Base-by-base conservation (phyloP, 37 sponge, comb jelly and placozoan species). In the Mnemiopsis leidyi region DNA sequence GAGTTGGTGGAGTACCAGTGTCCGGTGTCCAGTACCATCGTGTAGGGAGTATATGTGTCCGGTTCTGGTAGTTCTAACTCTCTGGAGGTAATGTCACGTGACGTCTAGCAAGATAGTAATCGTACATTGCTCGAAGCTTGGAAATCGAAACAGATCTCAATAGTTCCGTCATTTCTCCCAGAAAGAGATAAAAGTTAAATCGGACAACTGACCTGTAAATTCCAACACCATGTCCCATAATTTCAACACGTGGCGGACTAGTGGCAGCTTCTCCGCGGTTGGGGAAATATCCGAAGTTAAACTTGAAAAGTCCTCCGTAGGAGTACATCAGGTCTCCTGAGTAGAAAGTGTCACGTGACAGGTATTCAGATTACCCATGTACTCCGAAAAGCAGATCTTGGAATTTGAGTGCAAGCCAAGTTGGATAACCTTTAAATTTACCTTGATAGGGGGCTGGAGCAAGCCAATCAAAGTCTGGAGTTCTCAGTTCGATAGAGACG, bases 241-340 rank as follows among this genome's bases (percentile, higher is more conserved):
- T 13, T 5, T 48, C 61, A 5, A 48, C 61, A 18, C 61, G 5
- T 18, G 61, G 61, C 5, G 61, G 9, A 18, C 61, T 48, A 13
- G 61, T 48, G 13, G 61, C 61, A 18, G 61, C 61, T 13, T 13
- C 61, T 48, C 61, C 13, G 9, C 61, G 61, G 61, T 48, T 48
- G 36, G 79, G 79, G 79, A 77, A 77, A 32, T 31, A 77, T 77
- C 79, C 79, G 36, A 77, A 36, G 35, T 26, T 77, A 77, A 77
- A 77, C 79, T 77, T 26, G 79, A 77, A 77, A 33, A 34, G 79
- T 34, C 79, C 79, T 32, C 79, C 36, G 36, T 77, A 77, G 3
- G 79, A 77, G 20, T 31, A 34, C 35, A 32, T 77, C 36, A 77
- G 35, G 33, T 77, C 79, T 34, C 79, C 79, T 77, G 79, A 32